Evolutionary conservation across 1,140 invertebrate genomes (phyloP), one percentile per base, ranked within the genome.

Genomic region (Myzus persicae): DNA sequence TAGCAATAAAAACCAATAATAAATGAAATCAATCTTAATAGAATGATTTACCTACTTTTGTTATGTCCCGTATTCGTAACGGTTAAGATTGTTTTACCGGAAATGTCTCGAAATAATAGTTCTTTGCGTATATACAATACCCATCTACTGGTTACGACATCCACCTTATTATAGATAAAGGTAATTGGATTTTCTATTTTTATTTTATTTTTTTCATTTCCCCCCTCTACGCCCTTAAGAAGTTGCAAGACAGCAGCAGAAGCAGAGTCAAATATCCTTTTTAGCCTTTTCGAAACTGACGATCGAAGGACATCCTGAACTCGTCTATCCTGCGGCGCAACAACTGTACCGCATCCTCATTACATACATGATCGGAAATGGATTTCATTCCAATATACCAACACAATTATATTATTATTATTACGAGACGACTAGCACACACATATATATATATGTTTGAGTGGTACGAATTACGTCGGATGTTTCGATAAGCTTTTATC

Each of bases 121-220:
- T 42, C 1, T 24, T 42, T 44, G 40, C 82, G 40, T 85, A 44
- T 67, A 67, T n/a, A n/a, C 14, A n/a, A n/a, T 40, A 85, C 42
- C 84, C 38, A 85, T 44, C 40, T 85, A 44, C 9, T 44, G 84
- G 26, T 85, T 44, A 85, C 42, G 42, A 85, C 42, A 85, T 85
- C 40, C 42, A 26, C 84, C 40, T 85, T 44, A 85, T 85, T 85
- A 85, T 44, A 31, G 84, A 85, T 85, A 85, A 44, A 85, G 40
- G 84, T 85, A 85, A 85, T 85, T 85, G 84, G 84, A 84, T 85
- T 85, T 85, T 85, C 40, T 85, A 85, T 85, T 20, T 82, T 31
- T 40, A 44, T 85, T 85, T 85, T 85, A 11, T 44, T 31, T 42
- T n/a, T 40, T 85, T 40, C 22, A 24, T 42, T 4, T 44, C 11